Conservation (phyloP, 2,113 vertebrate species). For the Terrapene triunguis region DNA sequence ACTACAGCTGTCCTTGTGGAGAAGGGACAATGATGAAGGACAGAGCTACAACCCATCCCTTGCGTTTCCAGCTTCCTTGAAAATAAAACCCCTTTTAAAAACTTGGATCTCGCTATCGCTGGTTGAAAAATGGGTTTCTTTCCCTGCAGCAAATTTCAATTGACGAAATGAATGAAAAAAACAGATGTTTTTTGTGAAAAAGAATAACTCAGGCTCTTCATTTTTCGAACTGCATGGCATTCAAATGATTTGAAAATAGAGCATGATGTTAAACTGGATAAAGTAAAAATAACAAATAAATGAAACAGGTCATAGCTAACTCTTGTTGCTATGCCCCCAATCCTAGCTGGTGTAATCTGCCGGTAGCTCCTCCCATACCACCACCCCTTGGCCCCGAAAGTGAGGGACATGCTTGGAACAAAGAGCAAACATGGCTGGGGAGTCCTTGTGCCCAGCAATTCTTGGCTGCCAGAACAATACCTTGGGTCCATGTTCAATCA, state of each 20-base stretch:
- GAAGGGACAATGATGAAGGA: neutral
- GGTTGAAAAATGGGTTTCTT: neutral
- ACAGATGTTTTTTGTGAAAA: neutral
- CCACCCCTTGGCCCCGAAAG: neutral
- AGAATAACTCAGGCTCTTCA: neutral
- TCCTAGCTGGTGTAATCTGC: neutral
- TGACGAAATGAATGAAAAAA: neutral
- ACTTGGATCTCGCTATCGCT: neutral
- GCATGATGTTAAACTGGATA: neutral
- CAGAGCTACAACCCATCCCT: neutral
- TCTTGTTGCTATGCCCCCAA: neutral
- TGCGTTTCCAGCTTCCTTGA: neutral
- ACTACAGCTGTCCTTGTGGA: neutral
- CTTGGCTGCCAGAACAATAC: neutral
- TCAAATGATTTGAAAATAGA: rapidly evolving
- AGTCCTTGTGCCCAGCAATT: neutral
- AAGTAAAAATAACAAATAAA: rapidly evolving
- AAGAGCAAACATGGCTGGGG: neutral
- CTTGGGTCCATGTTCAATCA: neutral
- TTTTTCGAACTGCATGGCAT: neutral
- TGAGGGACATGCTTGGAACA: neutral
- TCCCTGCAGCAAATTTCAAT: neutral
- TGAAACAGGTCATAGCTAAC: neutral
- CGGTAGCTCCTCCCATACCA: neutral
- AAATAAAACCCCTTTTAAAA: neutral